phyloP scores from a whole-genome alignment of 2,113 vertebrate genomes.

The Calypte anna region DNA sequence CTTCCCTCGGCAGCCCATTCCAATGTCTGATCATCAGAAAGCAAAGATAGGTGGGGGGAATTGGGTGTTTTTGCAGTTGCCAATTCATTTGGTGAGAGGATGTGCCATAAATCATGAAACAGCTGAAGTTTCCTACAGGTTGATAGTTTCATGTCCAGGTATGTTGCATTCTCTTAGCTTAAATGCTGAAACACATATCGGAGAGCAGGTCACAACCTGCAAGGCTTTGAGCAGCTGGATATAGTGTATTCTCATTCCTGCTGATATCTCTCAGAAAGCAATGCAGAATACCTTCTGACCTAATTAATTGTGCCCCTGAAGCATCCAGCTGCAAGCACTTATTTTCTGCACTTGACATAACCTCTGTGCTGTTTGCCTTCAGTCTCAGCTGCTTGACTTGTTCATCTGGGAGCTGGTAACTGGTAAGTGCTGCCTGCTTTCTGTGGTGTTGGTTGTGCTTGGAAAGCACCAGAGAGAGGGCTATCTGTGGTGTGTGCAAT shows the following conservation, averaged over 20 bases:
- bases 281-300: background rate
- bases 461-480: background rate
- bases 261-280: background rate
- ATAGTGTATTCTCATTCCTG: background rate
- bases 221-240: background rate
- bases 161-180: background rate
- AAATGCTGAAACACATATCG: background rate
- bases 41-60: background rate
- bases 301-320: background rate
- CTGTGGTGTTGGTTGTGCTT: background rate
- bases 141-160: background rate
- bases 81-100: background rate
- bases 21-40: background rate
- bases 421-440: background rate
- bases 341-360: background rate
- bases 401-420: background rate
- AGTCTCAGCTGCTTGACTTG: background rate
- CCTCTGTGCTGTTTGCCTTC: background rate
- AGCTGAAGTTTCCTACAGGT: background rate
- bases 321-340: background rate
- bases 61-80: background rate
- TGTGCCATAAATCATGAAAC: background rate
- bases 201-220: background rate
- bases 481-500: accelerated
- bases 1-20: no score